Conservation (phyloP, 1,140 invertebrate genomes). For the Brachionus calyciflorus region DNA sequence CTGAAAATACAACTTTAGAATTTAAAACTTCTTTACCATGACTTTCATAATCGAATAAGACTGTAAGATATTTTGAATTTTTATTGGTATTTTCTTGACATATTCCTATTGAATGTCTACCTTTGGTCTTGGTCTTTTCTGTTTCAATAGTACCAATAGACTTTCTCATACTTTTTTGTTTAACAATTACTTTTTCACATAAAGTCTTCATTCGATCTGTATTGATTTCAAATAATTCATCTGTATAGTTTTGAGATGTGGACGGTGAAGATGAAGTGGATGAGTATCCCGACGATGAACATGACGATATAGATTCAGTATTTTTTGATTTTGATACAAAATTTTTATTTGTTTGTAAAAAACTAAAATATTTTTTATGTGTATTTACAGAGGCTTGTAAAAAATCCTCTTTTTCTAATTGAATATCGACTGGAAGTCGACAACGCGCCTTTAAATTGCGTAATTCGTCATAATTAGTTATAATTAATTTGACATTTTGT, state of each 20-base stretch:
- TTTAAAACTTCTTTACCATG: not conserved
- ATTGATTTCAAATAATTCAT: not conserved
- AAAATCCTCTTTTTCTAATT: not conserved
- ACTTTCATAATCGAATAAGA: conserved; percentile 33
- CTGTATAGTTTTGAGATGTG: not conserved
- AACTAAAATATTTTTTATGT: conserved; percentile 41
- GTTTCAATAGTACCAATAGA: not conserved
- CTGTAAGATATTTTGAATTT: conserved; percentile 14
- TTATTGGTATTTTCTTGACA: not conserved
- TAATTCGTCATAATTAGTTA: conserved; percentile 32
- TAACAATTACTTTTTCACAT: not conserved
- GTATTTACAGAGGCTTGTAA: not conserved
- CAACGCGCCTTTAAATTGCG: not conserved
- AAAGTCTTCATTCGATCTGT: too few relatives aligned
- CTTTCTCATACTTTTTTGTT: not conserved
- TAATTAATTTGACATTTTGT: not conserved
- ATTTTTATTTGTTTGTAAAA: conserved; percentile 34
- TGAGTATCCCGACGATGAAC: not conserved
- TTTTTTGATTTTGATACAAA: conserved; percentile 15
- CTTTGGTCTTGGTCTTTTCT: not conserved
- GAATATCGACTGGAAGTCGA: not conserved
- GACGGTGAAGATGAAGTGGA: conserved; percentile 10
- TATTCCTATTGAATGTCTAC: not conserved
- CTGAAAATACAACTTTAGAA: not conserved
- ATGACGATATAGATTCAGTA: not conserved